Evolutionary conservation across 2,113 vertebrate genomes (phyloP), one percentile per base, ranked within the genome.

Genomic region (Brachyhypopomus occidentalis): DNA sequence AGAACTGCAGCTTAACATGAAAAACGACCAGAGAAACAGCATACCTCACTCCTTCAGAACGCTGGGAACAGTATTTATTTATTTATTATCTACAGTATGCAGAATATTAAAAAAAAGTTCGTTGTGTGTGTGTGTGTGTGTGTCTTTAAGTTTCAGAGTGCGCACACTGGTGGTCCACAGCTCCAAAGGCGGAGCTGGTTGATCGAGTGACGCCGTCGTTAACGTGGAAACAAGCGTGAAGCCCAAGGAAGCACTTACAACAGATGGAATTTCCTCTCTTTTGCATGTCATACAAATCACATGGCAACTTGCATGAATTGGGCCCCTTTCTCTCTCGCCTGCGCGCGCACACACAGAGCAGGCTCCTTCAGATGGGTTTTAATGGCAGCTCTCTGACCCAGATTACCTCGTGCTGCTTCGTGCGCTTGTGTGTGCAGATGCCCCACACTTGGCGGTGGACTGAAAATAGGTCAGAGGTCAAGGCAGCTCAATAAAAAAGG

Each of bases 401-500:
- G 79, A 90, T 90, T 86, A 79, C 66, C 75, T 14, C 48, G 34
- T 63, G 27, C 72, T 73, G 87, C 82, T 85, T 84, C 69, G 87
- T 75, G 22, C 7, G 75, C 73, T 84, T 38, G 56, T 45, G 56
- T 45, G 56, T 89, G 84, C 89, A 89, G 87, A 87, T 89, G 88
- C 77, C 88, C 87, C 86, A 76, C 63, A 79, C 84, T 75, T 83
- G 52, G 74, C 75, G 41, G 74, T 2, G 55, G 72, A 72, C 75
- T 86, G 83, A 86, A 88, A 92, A 88, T 79, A 84, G 90, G 89
- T 92, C 90, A 84, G 73, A 89, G 93, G 92, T 92, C 89, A 85
- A 59, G 73, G 27, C 66, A 66, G 79, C 79, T 82, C 72, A 87
- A 85, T 84, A 74, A 86, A 79, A 79, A 80, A 73, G 67, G 60